Base-by-base conservation (phyloP, 2,797 vertebrate genomes). In the Scolopax bukidnonensis region DNA sequence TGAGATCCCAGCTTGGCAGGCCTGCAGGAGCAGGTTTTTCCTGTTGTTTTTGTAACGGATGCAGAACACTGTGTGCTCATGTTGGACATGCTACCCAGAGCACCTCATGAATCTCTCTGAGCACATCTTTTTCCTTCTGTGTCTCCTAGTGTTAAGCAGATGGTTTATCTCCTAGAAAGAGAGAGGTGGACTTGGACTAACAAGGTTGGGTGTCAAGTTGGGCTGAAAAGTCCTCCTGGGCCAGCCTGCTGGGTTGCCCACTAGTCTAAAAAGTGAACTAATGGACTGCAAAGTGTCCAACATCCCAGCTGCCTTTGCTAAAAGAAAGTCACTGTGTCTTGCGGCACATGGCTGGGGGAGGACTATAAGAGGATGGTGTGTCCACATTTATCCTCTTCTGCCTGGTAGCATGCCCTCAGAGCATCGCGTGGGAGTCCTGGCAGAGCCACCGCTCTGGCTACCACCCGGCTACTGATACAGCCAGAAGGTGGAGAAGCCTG, bases 21-120 rank as follows among this genome's bases (percentile, higher is more conserved):
- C 53, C 82, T 83, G 79, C 32, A 67, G 82, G 87, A 97, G 93
- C 97, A 97, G 95, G 83, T 96, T 97, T 97, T 97, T 96, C 93
- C 95, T 94, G 85, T 97, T 97, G 96, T 94, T 97, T 96, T 95
- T 95, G 96, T 97, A 91, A 77, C 1, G 83, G 97, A 83, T 9
- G 41, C 94, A 93, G 96, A 98, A 97, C 93, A 90, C 77, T 47
- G 10, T 92, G 97, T 97, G 67, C 92, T 97, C 7, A 1, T 92
- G 89, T 92, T 56, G 86, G 92, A 93, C 84, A 70, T 6, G 21
- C 84, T 96, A 95, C 94, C 84, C 95, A 87, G 77, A 93, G 82
- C 84, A 79, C 94, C 90, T 96, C 56, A 9, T 68, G 87, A 90
- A 10, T 45, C 83, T 89, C 33, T 84, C 85, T 92, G 89, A 95